Evolutionary conservation across 1,140 invertebrate genomes (phyloP).

Genomic region (Drosophila lacteicornis): DNA sequence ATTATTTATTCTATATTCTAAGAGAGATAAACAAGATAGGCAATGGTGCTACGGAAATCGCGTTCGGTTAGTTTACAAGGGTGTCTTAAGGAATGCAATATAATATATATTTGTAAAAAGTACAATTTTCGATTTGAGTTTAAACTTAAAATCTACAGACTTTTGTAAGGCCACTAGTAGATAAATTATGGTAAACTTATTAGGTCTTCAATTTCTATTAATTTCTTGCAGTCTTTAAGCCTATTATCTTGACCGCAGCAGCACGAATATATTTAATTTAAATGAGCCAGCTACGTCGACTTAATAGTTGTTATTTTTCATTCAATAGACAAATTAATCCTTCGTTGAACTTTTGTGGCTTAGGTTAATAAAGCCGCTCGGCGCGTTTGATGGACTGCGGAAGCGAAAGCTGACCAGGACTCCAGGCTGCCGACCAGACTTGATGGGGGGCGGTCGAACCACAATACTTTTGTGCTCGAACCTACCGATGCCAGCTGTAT

Average conservation of each 20-base stretch:
- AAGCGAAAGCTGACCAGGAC: conserved; percentile 43
- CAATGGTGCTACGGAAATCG: too few relatives aligned
- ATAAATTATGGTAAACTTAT: too few relatives aligned
- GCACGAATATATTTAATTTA: background rate
- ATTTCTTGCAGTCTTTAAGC: background rate
- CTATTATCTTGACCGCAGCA: conserved; percentile 6
- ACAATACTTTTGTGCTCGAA: conserved; percentile 70
- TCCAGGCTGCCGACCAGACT: conserved; percentile 46
- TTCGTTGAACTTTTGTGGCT: conserved; percentile 48
- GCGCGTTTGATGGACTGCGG: conserved; percentile 20
- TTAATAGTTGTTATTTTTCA: conserved; percentile 40
- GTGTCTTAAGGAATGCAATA: background rate
- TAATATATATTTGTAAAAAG: too few relatives aligned
- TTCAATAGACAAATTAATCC: conserved; percentile 57
- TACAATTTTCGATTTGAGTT: too few relatives aligned
- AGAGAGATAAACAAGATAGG: too few relatives aligned
- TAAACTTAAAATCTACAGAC: too few relatives aligned
- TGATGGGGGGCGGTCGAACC: conserved; percentile 24
- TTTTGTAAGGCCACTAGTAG: too few relatives aligned
- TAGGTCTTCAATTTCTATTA: background rate
- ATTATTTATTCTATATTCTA: too few relatives aligned
- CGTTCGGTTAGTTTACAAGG: too few relatives aligned
- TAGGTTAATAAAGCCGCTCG: conserved; percentile 68
- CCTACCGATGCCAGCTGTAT: conserved; percentile 74
- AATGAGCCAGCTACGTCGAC: background rate